phyloP scores from a whole-genome alignment of 2,113 vertebrate genomes.

The Camelus dromedarius region DNA sequence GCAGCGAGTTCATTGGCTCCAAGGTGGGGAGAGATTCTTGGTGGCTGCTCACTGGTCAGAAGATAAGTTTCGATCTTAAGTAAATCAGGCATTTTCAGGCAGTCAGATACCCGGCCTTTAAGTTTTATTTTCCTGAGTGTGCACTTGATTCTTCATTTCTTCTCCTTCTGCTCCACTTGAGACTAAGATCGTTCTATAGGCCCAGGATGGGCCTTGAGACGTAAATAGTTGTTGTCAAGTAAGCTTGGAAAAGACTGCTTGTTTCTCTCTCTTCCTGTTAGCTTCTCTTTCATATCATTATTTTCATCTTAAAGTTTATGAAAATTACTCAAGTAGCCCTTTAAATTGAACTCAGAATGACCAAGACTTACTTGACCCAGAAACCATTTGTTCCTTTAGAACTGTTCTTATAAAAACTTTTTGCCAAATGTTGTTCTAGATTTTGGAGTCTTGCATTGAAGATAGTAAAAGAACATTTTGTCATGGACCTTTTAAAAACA shows the following conservation, averaged over 20 bases:
- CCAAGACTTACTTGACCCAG: neutral
- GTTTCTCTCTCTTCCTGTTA: neutral
- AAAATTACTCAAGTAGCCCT: neutral
- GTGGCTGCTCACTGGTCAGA: neutral
- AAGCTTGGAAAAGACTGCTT: neutral
- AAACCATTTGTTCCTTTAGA: neutral
- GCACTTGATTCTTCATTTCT: neutral
- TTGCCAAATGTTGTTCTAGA: neutral
- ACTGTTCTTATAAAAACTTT: neutral
- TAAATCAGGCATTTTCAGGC: neutral
- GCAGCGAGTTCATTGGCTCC: neutral
- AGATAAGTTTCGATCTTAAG: neutral
- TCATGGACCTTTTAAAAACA: neutral
- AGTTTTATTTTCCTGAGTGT: neutral
- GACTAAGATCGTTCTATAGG: neutral
- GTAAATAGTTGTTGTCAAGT: slow-evolving; percentile 9
- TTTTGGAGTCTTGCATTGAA: neutral
- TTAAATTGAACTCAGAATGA: neutral
- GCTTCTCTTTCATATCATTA: neutral
- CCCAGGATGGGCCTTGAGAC: neutral
- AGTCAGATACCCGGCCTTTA: neutral
- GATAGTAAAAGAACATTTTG: neutral
- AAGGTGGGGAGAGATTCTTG: neutral
- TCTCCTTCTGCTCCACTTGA: neutral
- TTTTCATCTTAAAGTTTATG: neutral